These are phyloP conservation scores for Siniperca knerii DNA, from an alignment of 2,113 vertebrate species.

Conservation along the genomic window DNA sequence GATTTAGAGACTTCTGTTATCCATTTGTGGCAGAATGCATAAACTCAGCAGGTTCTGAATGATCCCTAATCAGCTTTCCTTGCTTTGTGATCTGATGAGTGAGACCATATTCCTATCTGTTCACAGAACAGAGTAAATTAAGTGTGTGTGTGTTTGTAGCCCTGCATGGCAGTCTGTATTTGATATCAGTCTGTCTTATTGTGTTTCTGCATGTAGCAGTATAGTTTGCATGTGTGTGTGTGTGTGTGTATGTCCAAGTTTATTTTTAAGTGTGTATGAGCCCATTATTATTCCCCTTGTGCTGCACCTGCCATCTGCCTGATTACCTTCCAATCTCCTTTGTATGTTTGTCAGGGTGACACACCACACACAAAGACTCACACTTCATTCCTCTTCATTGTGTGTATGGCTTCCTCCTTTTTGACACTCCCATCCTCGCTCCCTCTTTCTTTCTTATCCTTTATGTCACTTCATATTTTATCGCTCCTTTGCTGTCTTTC, in stretches of 20 bases:
- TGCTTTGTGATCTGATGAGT: slow-evolving; percentile 20
- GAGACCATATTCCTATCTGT: slow-evolving; percentile 5
- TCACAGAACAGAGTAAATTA: not conserved
- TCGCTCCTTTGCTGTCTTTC: not conserved
- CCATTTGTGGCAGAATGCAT: not conserved
- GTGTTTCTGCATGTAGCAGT: slow-evolving; percentile 8
- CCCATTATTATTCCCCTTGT: slow-evolving; percentile 52
- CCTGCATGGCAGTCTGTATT: not conserved
- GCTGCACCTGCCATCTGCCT: slow-evolving; percentile 51
- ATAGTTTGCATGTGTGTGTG: not conserved
- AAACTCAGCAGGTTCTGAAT: slow-evolving; percentile 8
- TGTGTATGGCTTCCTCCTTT: slow-evolving; percentile 7
- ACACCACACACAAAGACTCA: slow-evolving; percentile 11
- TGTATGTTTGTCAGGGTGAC: slow-evolving; percentile 25
- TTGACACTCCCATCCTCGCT: not conserved
- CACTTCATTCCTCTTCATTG: slow-evolving; percentile 1
- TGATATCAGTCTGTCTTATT: slow-evolving; percentile 8
- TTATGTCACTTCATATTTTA: slow-evolving; percentile 8
- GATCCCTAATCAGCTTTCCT: slow-evolving; percentile 17
- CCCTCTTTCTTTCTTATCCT: not conserved
- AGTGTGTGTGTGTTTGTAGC: not conserved
- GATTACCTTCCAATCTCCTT: slow-evolving; percentile 57
- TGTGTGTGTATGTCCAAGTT: slow-evolving; percentile 22
- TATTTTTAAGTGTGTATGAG: slow-evolving; percentile 33
- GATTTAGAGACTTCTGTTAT: slow-evolving; percentile 4